These are phyloP conservation scores for Chalcosyrphus nemorum DNA, from an alignment of 2,888 invertebrate genomes.

Conservation along the genomic window DNA sequence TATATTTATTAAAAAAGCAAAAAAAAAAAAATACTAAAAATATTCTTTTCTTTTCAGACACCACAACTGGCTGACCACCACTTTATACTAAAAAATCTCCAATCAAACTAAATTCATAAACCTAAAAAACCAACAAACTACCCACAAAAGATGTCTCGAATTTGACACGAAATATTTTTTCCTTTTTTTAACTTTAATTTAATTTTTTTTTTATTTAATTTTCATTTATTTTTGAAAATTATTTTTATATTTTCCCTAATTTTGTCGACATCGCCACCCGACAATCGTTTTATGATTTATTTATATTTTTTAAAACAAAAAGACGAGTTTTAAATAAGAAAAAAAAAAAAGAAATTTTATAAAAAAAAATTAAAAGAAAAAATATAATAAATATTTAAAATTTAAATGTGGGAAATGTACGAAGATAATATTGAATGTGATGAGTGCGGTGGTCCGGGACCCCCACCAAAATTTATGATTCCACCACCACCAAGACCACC, in stretches of 20 bases:
- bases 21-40: not conserved
- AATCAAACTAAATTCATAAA: constrained; percentile 1
- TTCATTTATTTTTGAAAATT: constrained; percentile 13
- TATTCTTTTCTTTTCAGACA: constrained; percentile 43
- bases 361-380: constrained; percentile 8
- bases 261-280: not conserved
- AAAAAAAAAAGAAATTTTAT: constrained; percentile 2
- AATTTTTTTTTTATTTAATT: constrained; percentile 2
- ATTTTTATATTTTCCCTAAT: not conserved
- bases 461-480: constrained; percentile 81
- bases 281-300: constrained; percentile 6
- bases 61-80: constrained; percentile 17
- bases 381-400: constrained; percentile 15
- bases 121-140: not conserved
- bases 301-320: not conserved
- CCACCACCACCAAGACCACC: constrained; percentile 81
- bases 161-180: constrained; percentile 55
- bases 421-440: constrained; percentile 81
- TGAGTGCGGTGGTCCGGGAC: constrained; percentile 81
- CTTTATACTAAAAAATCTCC: not conserved
- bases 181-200: constrained; percentile 22
- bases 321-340: constrained; percentile 10
- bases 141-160: constrained; percentile 52
- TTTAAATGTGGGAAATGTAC: constrained; percentile 82
- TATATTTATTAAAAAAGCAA: no score